phyloP scores from a whole-genome alignment of 2,113 vertebrate genomes.

The Mesocricetus auratus region DNA sequence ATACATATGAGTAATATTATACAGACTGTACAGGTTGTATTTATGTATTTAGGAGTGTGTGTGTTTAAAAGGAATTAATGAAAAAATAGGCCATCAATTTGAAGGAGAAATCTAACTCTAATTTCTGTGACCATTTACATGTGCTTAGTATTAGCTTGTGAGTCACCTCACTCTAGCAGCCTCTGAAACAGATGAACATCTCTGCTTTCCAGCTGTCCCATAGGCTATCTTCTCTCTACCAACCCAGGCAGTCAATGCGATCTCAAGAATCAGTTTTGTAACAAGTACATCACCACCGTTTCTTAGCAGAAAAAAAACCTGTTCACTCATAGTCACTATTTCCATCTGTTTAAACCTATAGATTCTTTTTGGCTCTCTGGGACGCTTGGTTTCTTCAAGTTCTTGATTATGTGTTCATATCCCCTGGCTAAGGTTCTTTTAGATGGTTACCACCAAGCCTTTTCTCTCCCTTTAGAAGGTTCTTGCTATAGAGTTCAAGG shows the following conservation, averaged over 20 bases:
- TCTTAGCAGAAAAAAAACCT: not conserved
- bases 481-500: conserved; percentile 36
- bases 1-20: too few relatives aligned
- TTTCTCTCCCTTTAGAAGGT: not conserved
- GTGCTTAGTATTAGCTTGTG: not conserved
- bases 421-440: not conserved
- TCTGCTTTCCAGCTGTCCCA: not conserved
- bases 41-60: too few relatives aligned
- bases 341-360: conserved; percentile 9
- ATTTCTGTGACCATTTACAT: not conserved
- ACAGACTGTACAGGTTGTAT: too few relatives aligned
- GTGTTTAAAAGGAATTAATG: too few relatives aligned
- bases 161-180: not conserved
- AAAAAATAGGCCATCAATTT: too few relatives aligned
- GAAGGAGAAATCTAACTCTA: not conserved
- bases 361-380: not conserved
- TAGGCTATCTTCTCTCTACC: not conserved
- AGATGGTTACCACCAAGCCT: not conserved
- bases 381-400: not conserved
- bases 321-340: conserved; percentile 23
- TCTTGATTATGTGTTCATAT: not conserved
- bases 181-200: not conserved
- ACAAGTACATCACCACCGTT: not conserved
- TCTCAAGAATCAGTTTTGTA: not conserved
- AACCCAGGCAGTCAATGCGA: not conserved